Base-by-base conservation (phyloP, 2,888 invertebrate species). In the Alcis repandata region DNA sequence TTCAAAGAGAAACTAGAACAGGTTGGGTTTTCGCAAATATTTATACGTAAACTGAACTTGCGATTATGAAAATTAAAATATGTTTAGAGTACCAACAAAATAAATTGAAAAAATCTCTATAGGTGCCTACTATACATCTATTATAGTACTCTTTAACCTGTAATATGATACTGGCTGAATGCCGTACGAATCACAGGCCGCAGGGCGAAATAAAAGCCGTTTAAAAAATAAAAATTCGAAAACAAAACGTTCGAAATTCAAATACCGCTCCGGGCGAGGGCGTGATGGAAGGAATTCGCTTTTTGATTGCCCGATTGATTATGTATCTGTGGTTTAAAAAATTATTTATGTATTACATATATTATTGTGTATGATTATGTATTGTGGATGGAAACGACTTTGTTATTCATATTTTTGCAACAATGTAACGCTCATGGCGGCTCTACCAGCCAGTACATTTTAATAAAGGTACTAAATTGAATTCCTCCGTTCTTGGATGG, bases 201-300 rank as follows among this genome's bases (percentile, higher is more conserved):
- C 86, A 86, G 86, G 89, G 87, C 84, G 82, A 89, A 86, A 89
- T 89, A 90, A 88, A 90, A 85, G 83, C 86, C 81, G 83, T 83
- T 87, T 85, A 81, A 81, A 84, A 85, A 84, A 87, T 82, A 82
- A 86, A 86, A 81, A 82, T 79, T 54, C n/a, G 58, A 66, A 64
- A 83, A 85, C 79, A 73, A 80, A 74, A 76, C 80, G 83, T 86
- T 90, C 87, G 82, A 88, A 90, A 89, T 88, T 91, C 84, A 85
- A 91, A 91, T 89, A 89, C 84, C 85, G 71, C 69, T 71, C 71
- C 63, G 69, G 70, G 68, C 71, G 69, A 69, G 69, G 68, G 66
- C 73, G 70, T 69, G 82, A 84, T 84, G 82, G 79, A 80, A 85
- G 81, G 77, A 83, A 86, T 84, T 85, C 78, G 78, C 76, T 79